These are phyloP conservation scores for Phalanger gymnotis DNA, from an alignment of 2,797 vertebrate species.

Conservation along the genomic window DNA sequence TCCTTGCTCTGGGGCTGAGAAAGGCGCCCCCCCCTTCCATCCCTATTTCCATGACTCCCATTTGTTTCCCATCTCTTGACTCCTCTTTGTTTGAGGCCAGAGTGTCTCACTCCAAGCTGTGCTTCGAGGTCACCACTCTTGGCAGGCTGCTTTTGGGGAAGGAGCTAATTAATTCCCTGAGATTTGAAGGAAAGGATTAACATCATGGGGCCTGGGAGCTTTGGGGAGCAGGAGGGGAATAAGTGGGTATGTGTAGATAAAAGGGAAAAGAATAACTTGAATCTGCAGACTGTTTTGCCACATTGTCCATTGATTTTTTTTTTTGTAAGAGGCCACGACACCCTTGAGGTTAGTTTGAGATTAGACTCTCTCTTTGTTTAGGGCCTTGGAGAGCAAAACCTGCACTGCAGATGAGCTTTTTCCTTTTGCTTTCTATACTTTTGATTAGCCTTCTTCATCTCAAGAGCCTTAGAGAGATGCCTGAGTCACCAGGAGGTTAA, in stretches of 20 bases:
- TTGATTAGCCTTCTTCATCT: background rate
- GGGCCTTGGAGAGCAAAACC: background rate
- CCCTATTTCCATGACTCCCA: background rate
- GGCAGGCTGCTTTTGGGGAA: background rate
- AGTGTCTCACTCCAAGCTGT: background rate
- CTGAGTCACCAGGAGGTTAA: background rate
- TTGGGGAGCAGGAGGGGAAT: background rate
- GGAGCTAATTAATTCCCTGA: background rate
- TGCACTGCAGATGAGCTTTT: background rate
- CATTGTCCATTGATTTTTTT: background rate
- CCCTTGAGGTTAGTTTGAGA: background rate
- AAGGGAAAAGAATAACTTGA: background rate
- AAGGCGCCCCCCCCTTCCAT: background rate
- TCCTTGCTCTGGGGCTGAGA: background rate
- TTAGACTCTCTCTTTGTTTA: background rate
- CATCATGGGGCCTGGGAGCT: background rate
- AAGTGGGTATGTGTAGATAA: background rate
- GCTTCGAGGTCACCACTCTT: background rate
- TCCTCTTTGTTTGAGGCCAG: background rate
- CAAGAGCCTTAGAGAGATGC: background rate
- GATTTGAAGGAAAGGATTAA: rapidly evolving
- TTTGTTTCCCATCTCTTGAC: background rate
- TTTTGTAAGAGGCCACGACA: background rate
- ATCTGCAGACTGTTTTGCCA: background rate
- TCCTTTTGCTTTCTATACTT: background rate